phyloP scores from a whole-genome alignment of 2,888 invertebrate species.

The Cerastis leucographa region DNA sequence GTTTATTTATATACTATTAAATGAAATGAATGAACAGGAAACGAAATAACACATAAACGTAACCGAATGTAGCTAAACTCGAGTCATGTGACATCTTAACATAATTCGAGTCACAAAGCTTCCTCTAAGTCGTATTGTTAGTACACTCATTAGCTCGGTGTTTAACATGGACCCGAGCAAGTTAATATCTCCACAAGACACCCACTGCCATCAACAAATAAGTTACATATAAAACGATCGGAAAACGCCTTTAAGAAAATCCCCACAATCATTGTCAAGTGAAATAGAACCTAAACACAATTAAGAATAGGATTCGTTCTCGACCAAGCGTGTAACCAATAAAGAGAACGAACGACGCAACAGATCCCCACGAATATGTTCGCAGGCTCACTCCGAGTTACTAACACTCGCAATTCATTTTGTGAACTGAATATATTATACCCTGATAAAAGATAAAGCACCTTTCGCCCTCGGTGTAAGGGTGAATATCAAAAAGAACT shows the following conservation, averaged over 20 bases:
- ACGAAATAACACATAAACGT: constrained; percentile 31
- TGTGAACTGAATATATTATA: constrained; percentile 90
- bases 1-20: constrained; percentile 16
- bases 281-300: constrained; percentile 82
- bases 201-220: constrained; percentile 81
- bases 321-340: constrained; percentile 82
- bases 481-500: constrained; percentile 77
- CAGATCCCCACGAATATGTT: constrained; percentile 90
- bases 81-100: constrained; percentile 56
- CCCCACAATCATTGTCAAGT: constrained; percentile 73
- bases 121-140: constrained; percentile 67
- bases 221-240: constrained; percentile 83
- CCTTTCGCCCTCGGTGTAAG: constrained; percentile 78
- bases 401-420: constrained; percentile 91
- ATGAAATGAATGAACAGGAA: constrained; percentile 24
- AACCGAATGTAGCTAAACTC: constrained; percentile 26
- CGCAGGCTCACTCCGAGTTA: constrained; percentile 90
- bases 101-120: constrained; percentile 62
- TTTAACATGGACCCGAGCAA: constrained; percentile 76
- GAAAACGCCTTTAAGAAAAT: constrained; percentile 80
- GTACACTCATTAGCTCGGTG: constrained; percentile 76
- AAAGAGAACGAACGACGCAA: constrained; percentile 86
- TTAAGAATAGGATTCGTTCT: constrained; percentile 81
- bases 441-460: constrained; percentile 79
- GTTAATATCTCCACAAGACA: constrained; percentile 79